Evolutionary conservation across 2,797 vertebrate species (phyloP).

Genomic region (Orestias chungarensis): DNA sequence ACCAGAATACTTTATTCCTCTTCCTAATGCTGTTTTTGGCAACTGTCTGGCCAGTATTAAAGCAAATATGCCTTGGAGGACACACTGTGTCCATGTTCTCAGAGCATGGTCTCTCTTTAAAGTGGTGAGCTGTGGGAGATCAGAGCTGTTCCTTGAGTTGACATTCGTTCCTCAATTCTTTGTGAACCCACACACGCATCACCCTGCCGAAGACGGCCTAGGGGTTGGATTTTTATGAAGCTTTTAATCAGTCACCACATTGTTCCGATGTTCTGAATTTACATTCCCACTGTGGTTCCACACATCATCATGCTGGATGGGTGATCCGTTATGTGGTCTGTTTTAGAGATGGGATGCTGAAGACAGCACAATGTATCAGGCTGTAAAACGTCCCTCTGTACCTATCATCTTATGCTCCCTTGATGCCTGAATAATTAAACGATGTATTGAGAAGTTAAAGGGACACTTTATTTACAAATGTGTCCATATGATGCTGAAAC

Average conservation of each 20-base stretch:
- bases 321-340: slow-evolving; percentile 34
- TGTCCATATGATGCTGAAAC: slow-evolving; percentile 26
- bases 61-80: slow-evolving; percentile 50
- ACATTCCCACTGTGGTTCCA: slow-evolving; percentile 45
- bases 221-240: slow-evolving; percentile 14
- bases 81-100: slow-evolving; percentile 53
- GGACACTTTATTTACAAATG: not conserved
- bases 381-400: not conserved
- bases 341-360: slow-evolving; percentile 11
- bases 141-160: slow-evolving; percentile 33
- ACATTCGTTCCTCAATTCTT: slow-evolving; percentile 40
- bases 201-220: slow-evolving; percentile 20
- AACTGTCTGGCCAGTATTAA: slow-evolving; percentile 44
- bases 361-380: not conserved
- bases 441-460: not conserved
- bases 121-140: slow-evolving; percentile 46
- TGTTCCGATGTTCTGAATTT: slow-evolving; percentile 46
- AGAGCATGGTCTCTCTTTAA: slow-evolving; percentile 51
- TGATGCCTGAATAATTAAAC: not conserved
- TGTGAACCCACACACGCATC: not conserved
- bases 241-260: slow-evolving; percentile 36
- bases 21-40: slow-evolving; percentile 65
- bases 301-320: slow-evolving; percentile 44
- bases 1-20: slow-evolving; percentile 52
- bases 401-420: not conserved